These are phyloP conservation scores for Laticauda colubrina DNA, from an alignment of 2,113 vertebrate species.

Conservation along the genomic window DNA sequence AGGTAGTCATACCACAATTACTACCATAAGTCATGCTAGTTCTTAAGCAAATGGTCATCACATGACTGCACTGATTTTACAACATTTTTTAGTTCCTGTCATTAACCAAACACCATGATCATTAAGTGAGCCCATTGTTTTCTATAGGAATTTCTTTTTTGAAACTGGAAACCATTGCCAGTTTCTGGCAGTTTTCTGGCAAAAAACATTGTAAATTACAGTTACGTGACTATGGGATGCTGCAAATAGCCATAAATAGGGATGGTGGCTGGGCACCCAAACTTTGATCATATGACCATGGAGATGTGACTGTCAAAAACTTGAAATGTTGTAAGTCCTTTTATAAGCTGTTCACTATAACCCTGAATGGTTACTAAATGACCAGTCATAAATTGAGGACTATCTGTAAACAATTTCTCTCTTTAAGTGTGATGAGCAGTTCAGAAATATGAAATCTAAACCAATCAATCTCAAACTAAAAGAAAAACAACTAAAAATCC, in stretches of 20 bases:
- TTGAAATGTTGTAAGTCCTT: not conserved
- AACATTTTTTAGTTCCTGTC: not conserved
- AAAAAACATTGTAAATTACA: not conserved
- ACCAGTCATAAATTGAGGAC: not conserved
- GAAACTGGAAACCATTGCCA: not conserved
- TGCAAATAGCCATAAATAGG: not conserved
- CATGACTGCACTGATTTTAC: not conserved
- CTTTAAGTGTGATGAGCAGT: not conserved
- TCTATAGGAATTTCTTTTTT: not conserved
- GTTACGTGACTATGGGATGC: not conserved
- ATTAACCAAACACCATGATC: not conserved
- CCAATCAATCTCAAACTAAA: not conserved
- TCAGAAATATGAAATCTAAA: not conserved
- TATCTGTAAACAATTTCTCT: not conserved
- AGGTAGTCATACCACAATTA: not conserved
- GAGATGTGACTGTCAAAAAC: not conserved
- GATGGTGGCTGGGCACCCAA: not conserved
- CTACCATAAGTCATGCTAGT: not conserved
- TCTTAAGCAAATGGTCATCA: not conserved
- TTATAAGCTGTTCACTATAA: not conserved
- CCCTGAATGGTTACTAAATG: not conserved
- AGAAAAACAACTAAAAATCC: not conserved
- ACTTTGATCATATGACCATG: not conserved
- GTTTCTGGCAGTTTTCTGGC: not conserved
- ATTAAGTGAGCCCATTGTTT: not conserved